Evolutionary conservation across 2,113 vertebrate genomes (phyloP), one percentile per base, ranked within the genome.

Genomic region (Brachionichthys hirsutus): DNA sequence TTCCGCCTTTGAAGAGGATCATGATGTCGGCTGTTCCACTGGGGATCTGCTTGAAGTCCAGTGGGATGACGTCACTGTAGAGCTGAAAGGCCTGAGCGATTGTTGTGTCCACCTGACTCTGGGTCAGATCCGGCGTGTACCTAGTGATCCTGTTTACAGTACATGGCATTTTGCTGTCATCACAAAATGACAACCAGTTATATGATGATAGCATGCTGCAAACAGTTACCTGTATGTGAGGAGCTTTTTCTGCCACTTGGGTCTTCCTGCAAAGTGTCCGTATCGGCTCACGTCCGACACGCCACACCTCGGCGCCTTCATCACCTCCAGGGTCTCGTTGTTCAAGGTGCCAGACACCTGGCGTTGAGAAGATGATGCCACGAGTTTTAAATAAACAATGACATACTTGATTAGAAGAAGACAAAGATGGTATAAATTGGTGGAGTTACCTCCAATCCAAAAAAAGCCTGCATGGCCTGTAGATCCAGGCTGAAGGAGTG

Each of bases 141-240:
- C 47, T 58, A 7, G 87, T 86, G 71, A 91, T 89, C 70, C 90
- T 92, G 61, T 41, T 35, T n/a, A 54, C 1, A n/a, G 2, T 3
- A 50, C 3, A 48, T 15, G 9, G 2, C 9, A 34, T 11, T n/a
- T 30, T 46, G 38, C 10, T 9, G 1, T n/a, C n/a, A n/a, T n/a
- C n/a, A 30, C 5, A 30, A 30, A 30, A 30, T 30, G 24, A 30
- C 4, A 30, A 30, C 24, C 24, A 30, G 8, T 30, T 30, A 30
- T 8, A 30, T 30, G 24, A 30, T 3, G 24, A 30, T 30, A 30
- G 24, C 24, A 3, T 30, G 24, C 3, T 30, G 24, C 24, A 6
- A 30, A 30, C 9, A 17, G 11, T 56, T 68, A 92, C 89, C 90
- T 93, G 83, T 94, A 89, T 4, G 87, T 93, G 56, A 92, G 58